Evolutionary conservation across 2,113 vertebrate genomes (phyloP).

Genomic region (Forbesichthys agassizii): DNA sequence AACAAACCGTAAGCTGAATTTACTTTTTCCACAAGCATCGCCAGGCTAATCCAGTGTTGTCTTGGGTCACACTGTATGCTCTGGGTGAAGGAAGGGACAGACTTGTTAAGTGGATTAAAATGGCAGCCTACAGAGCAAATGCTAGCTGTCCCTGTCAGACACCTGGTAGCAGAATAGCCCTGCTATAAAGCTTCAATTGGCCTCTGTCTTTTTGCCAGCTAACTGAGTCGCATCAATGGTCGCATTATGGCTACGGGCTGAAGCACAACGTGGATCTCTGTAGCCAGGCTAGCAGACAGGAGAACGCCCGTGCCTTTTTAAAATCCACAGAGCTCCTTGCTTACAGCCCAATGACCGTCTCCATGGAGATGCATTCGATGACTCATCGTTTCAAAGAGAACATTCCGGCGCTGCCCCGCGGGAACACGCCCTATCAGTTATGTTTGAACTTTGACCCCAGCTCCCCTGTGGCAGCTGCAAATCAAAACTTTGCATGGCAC

Average conservation of each 20-base stretch:
- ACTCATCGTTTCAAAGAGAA: slow-evolving; percentile 64
- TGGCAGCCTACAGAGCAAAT: not conserved
- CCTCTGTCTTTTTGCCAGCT: slow-evolving; percentile 34
- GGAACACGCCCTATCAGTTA: slow-evolving; percentile 54
- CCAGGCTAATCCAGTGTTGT: slow-evolving; percentile 16
- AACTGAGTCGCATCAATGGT: slow-evolving; percentile 55
- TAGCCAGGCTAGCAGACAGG: slow-evolving; percentile 36
- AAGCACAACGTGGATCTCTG: slow-evolving; percentile 62
- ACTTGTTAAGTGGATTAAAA: slow-evolving; percentile 12
- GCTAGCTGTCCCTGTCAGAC: slow-evolving; percentile 16
- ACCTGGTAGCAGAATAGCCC: slow-evolving; percentile 54
- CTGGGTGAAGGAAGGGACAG: not conserved
- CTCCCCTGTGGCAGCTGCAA: slow-evolving; percentile 17
- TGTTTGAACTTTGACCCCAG: slow-evolving; percentile 48
- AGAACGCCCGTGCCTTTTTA: slow-evolving; percentile 52
- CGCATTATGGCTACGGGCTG: slow-evolving; percentile 55
- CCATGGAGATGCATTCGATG: slow-evolving; percentile 52
- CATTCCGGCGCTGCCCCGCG: slow-evolving; percentile 52
- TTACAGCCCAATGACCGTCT: slow-evolving; percentile 37
- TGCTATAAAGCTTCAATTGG: slow-evolving; percentile 36
- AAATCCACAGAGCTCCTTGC: slow-evolving; percentile 14
- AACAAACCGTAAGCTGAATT: not conserved
- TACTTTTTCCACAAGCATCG: slow-evolving; percentile 28
- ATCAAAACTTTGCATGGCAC: slow-evolving; percentile 24
- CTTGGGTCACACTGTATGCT: not conserved